Percentiles rank a stretch among this genome's conserved stretches.
These are phyloP conservation scores for Noctua comes DNA, from an alignment of 2,888 invertebrate species.

Conservation along the genomic window DNA sequence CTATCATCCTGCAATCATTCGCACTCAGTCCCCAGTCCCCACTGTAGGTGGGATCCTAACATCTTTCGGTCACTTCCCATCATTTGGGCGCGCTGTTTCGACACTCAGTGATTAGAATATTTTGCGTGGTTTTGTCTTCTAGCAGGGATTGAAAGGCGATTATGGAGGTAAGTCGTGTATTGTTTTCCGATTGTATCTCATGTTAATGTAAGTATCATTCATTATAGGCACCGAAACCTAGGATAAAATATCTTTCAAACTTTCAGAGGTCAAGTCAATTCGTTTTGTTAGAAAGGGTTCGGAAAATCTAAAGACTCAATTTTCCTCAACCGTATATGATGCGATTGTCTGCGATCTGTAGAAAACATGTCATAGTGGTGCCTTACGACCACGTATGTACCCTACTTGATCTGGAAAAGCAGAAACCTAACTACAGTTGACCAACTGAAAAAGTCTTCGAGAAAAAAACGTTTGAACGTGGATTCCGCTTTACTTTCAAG, in stretches of 20 bases:
- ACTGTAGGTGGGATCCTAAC: constrained; percentile 33
- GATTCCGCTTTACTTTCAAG: neutral
- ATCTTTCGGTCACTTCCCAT: constrained; percentile 16
- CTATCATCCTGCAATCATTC: constrained; percentile 73
- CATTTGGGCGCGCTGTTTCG: constrained; percentile 2
- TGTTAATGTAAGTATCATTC: neutral
- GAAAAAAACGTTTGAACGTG: neutral
- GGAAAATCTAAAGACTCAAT: neutral
- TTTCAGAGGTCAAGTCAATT: neutral
- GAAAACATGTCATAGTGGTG: neutral
- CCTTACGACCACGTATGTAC: neutral
- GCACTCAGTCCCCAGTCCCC: constrained; percentile 47
- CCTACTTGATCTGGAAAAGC: neutral
- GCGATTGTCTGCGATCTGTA: no score
- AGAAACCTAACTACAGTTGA: neutral
- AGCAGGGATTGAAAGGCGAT: neutral
- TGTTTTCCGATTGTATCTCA: neutral
- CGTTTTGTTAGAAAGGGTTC: neutral
- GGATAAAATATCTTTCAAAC: neutral
- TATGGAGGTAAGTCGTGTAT: constrained; percentile 56
- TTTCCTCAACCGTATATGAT: neutral
- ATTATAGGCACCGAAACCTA: neutral
- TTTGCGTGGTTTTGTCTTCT: constrained; percentile 1
- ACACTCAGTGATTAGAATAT: constrained; percentile 3
- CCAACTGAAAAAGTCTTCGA: neutral